Base-by-base conservation (phyloP, 2,888 invertebrate genomes). In the Metalampra italica region DNA sequence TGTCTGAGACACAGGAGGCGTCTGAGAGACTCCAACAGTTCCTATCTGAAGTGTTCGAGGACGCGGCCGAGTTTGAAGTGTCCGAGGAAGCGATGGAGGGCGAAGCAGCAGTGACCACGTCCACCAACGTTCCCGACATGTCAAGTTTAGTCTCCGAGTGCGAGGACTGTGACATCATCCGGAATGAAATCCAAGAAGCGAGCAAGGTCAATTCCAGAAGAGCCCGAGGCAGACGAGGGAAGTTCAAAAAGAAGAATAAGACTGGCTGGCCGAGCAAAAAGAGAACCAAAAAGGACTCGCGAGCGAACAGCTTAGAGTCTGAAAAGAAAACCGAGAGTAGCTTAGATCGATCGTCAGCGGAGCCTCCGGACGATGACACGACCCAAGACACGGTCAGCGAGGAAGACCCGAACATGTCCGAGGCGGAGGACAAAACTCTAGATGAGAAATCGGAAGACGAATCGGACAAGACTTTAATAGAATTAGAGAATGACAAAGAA, bases 211-310 rank as follows among this genome's bases (percentile, higher is more conserved):
- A 22, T 22, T 22, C 22, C 22, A 22, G 22, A 22, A 59, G 76
- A 57, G 59, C 77, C 62, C 57, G 78, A 62, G 64, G 81, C 61
- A 67, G 71, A 12, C 77, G 85, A 9, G 91, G 91, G 46, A 90
- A 90, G 55, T 92, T 92, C 68, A 91, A 92, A 74, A 93, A 94
- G 80, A 93, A 93, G 75, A 96, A 96, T 76, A 90, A 92, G 53
- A 96, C 96, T 0, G 96, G 96, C 8, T 96, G 96, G 96, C 96
- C 96, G 0, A 89, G 85, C 71, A 90, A 91, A 66, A 90, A 74
- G 68, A 89, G 78, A 64, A 66, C 56, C 9, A 87, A 84, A 55
- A 87, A 86, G 46, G 64, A 64, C 46, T 81, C 80, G 0, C 65
- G 80, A 44, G 71, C 72, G 8, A 72, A 61, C 60, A 83, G 81